A percentile compares a stretch with the other conserved stretches of the same genome.
These are phyloP conservation scores for Stomatorhinus ivindoensis DNA, from an alignment of 2,113 vertebrate genomes.

Conservation along the genomic window DNA sequence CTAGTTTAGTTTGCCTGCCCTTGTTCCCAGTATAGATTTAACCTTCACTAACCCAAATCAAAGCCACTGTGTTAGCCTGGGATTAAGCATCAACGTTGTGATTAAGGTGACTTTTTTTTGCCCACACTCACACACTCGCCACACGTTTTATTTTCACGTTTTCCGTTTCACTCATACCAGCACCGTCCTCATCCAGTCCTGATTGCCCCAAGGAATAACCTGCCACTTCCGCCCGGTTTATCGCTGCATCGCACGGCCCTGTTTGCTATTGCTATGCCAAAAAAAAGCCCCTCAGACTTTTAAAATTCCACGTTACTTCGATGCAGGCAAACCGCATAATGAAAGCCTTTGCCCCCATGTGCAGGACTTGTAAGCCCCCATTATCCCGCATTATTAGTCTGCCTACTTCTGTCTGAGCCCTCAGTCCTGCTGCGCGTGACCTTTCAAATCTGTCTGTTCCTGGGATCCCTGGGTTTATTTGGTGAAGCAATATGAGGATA, in stretches of 20 bases:
- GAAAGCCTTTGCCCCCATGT: not conserved
- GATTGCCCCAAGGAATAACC: not conserved
- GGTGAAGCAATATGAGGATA: not conserved
- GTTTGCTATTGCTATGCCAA: not conserved
- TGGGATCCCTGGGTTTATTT: not conserved
- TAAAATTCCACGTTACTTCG: not conserved
- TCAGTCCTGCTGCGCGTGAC: not conserved
- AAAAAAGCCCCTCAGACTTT: not conserved
- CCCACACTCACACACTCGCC: not conserved
- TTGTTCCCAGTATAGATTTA: not conserved
- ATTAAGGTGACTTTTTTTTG: not conserved
- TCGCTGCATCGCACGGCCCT: not conserved
- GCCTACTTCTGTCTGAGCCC: not conserved
- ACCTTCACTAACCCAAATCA: not conserved
- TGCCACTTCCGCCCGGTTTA: not conserved
- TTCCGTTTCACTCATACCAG: not conserved
- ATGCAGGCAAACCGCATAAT: not conserved
- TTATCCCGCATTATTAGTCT: not conserved
- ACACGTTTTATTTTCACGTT: not conserved
- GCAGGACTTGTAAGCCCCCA: not conserved
- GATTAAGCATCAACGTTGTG: not conserved
- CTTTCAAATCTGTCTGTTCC: not conserved
- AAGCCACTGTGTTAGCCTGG: not conserved
- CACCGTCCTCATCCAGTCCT: not conserved
- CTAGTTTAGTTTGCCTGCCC: not conserved